Evolutionary conservation across 1,140 invertebrate species (phyloP).

Genomic region (Pogonognathellus flavescens): DNA sequence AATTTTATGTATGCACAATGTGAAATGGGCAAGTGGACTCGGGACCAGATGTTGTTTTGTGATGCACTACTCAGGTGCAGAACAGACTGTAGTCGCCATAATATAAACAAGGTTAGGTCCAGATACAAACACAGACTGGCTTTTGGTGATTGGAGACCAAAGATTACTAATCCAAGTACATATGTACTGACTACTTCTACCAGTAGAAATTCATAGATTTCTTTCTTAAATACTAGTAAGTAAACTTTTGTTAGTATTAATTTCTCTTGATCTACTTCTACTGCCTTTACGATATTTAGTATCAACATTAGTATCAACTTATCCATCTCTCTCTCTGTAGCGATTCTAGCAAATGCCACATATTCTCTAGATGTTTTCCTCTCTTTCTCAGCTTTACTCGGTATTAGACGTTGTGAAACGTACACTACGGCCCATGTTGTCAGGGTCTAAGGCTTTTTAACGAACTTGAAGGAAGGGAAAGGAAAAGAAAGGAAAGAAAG

Average conservation of each 20-base stretch:
- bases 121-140: not conserved
- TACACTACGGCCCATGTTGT: constrained; percentile 38
- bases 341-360: constrained; percentile 1
- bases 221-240: not conserved
- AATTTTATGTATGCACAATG: no score
- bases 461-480: constrained; percentile 39
- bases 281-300: no score
- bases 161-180: not conserved
- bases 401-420: constrained; percentile 45
- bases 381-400: constrained; percentile 45
- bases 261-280: not conserved
- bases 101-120: not conserved
- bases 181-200: not conserved
- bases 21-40: no score
- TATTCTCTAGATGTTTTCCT: constrained; percentile 46
- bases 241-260: not conserved
- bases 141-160: not conserved
- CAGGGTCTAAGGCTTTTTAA: constrained; percentile 46
- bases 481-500: not conserved
- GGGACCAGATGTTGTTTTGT: no score
- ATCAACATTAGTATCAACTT: no score
- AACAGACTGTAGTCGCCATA: no score
- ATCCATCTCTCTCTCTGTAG: constrained; percentile 7
- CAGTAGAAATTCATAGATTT: not conserved
- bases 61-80: no score